Base-by-base conservation (phyloP, 1,140 invertebrate species). In the Mylabris phalerata region DNA sequence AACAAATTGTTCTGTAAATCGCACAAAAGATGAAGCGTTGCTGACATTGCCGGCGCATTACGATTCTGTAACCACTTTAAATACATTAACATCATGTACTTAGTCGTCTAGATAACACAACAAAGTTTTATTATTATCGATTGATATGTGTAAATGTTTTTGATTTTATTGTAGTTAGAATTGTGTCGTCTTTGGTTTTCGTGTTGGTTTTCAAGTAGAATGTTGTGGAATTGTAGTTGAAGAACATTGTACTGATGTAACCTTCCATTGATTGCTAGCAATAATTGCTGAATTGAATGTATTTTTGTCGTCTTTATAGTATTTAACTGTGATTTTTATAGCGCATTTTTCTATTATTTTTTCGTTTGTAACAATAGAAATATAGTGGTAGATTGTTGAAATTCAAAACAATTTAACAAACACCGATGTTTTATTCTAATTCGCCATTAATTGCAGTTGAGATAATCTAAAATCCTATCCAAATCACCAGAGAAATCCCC, bases 41-140 rank as follows among this genome's bases (percentile, higher is more conserved):
- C 67, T 82, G 4, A 88, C 86, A 0, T 82, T 89, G 4, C 86
- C 87, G 1, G 80, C 80, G 4, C 87, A 89, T 72, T 88, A 80
- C 64, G 85, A 88, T 61, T 83, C 82, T 3, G 32, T 70, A 24
- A 47, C 61, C 3, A 67, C 44, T 55, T 57, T 71, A 7, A 64
- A 50, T 7, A 60, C 27, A 25, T 13, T 60, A 39, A 57, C 65
- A 11, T 50, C 66, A 2, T 69, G 67, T 57, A 69, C 62, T 62
- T 69, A 69, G 55, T 19, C 19, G 19, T 19, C 19, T 19, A 19
- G 19, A 19, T 19, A 19, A 19, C 19, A 19, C 19, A 19, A 19
- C 19, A 19, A 19, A 19, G 1, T 19, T 19, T 19, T 19, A 19
- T 19, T 13, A 54, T 54, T 54, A 32, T 45, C 46, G 4, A 46